Evolutionary conservation across 1,140 invertebrate species (phyloP), one percentile per base, ranked within the genome.

Genomic region (Arctopsyche grandis): DNA sequence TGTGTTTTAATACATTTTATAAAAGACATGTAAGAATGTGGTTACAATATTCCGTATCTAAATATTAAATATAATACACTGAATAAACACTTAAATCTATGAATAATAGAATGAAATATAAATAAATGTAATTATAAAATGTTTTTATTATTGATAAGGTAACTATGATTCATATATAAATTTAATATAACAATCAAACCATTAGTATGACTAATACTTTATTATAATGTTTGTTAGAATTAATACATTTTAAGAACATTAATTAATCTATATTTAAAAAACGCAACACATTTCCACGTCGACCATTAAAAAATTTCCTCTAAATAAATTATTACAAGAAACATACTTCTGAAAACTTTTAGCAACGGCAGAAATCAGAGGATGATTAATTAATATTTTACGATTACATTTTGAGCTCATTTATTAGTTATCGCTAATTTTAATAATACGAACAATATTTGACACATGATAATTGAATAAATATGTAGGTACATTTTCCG

Each of bases 381-480:
- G 7, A 38, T 38, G 7, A 4, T 38, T 38, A 38, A 38, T 38
- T 38, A 38, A 38, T 7, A 38, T 38, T 4, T 38, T 52, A 52
- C 48, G 10, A 52, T 52, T 26, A 66, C 24, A 66, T 66, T 66
- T 66, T 66, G 63, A 66, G 63, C 63, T 66, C 24, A 12, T 60
- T 60, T 21, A 21, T 60, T 60, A 60, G 7, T 9, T 60, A 19
- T 9, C 56, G 16, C 48, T 19, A 19, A 19, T 60, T 19, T 9
- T 21, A 19, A 66, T 52, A 12, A 29, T 66, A 26, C 0, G 24
- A 60, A 60, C 19, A 60, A 19, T 52, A 52, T 66, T 66, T 66
- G 63, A 66, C 63, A 66, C 63, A 66, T 26, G 24, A 29, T 66
- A 66, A 66, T 66, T 66, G 22, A 66, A 29, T 66, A 66, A 66